Conservation (phyloP, 2,113 vertebrate species). For the Ochotona curzoniae region DNA sequence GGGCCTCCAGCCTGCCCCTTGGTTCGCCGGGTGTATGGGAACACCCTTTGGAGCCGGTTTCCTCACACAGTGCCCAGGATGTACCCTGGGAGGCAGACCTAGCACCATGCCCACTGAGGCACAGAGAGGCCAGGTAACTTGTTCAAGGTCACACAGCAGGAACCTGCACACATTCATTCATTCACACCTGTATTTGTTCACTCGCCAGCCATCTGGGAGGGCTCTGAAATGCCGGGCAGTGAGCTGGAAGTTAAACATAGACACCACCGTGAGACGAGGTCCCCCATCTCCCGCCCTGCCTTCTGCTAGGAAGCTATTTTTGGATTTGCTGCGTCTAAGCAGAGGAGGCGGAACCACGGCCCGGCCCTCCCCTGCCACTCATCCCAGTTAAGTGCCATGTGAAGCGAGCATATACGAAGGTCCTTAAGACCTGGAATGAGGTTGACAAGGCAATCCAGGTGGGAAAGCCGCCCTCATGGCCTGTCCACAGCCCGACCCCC, state of each 20-base stretch:
- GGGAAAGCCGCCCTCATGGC: fast-evolving
- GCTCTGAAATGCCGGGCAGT: background rate
- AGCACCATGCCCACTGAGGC: background rate
- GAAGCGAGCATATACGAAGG: background rate
- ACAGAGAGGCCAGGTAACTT: background rate
- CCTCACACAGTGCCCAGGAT: background rate
- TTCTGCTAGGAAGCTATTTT: background rate
- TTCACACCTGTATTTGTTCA: background rate
- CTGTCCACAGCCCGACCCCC: too few species aligned
- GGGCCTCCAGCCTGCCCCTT: background rate
- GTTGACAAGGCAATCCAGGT: background rate
- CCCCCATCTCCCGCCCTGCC: background rate
- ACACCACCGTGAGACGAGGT: background rate
- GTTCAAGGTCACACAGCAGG: background rate
- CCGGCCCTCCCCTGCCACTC: background rate
- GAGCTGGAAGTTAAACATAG: background rate
- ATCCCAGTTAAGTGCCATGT: too few species aligned
- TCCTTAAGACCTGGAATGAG: fast-evolving
- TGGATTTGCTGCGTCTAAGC: background rate
- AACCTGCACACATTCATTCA: fast-evolving
- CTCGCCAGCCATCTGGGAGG: background rate
- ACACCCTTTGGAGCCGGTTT: background rate
- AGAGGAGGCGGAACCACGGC: background rate
- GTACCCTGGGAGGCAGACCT: too few species aligned
- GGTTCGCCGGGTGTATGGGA: background rate